Evolutionary conservation across 2,888 invertebrate genomes (phyloP).

Genomic region (Laspeyria flexula): DNA sequence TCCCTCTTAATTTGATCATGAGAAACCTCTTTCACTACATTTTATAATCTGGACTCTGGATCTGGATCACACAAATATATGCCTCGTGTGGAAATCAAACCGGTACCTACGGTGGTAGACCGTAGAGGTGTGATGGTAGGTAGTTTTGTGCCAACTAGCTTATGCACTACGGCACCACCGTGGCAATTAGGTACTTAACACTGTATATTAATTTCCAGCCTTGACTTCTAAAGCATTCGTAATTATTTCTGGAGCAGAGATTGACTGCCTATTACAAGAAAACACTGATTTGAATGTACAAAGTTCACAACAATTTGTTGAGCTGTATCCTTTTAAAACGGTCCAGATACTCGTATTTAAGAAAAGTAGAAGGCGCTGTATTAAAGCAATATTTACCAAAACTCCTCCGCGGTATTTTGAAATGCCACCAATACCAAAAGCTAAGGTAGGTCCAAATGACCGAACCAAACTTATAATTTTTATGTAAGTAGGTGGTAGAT

Average conservation of each 20-base stretch:
- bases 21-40: too few relatives aligned
- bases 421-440: constrained; percentile 86
- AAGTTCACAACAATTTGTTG: constrained; percentile 38
- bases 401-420: constrained; percentile 87
- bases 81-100: too few relatives aligned
- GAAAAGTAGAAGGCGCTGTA: constrained; percentile 82
- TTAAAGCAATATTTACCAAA: constrained; percentile 86
- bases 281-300: constrained; percentile 9
- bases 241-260: constrained; percentile 40
- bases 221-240: constrained; percentile 52
- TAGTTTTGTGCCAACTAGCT: too few relatives aligned
- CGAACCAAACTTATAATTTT: too few relatives aligned
- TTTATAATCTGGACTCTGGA: too few relatives aligned
- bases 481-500: too few relatives aligned
- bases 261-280: constrained; percentile 6
- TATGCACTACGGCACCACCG: too few relatives aligned
- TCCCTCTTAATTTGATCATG: too few relatives aligned
- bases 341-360: constrained; percentile 81
- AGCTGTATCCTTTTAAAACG: constrained; percentile 46
- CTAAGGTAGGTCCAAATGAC: constrained; percentile 67
- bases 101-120: too few relatives aligned
- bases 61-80: too few relatives aligned
- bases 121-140: too few relatives aligned
- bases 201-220: constrained; percentile 46
- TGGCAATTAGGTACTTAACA: too few relatives aligned